These are phyloP conservation scores for Odontesthes bonariensis DNA, from an alignment of 2,113 vertebrate species.

Conservation along the genomic window DNA sequence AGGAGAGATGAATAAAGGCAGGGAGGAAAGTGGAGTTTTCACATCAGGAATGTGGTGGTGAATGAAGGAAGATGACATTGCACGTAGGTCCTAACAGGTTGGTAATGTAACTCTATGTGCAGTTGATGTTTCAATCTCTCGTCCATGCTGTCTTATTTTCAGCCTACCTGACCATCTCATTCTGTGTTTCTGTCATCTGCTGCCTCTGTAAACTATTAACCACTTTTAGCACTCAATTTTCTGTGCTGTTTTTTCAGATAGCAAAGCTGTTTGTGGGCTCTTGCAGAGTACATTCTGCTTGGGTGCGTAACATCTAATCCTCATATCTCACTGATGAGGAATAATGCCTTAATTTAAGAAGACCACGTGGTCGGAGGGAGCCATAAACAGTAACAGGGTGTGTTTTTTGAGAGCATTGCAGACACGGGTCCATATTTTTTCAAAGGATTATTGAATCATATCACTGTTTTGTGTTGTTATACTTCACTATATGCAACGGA, in stretches of 20 bases:
- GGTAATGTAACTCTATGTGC: background rate
- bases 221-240: background rate
- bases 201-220: conserved; percentile 12
- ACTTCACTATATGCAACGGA: background rate
- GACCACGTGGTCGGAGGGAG: background rate
- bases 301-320: background rate
- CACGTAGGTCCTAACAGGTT: too few relatives aligned
- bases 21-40: conserved; percentile 14
- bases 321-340: background rate
- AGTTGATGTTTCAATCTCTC: conserved; percentile 16
- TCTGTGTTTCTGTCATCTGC: conserved; percentile 19
- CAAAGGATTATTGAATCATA: conserved; percentile 10
- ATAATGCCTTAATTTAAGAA: background rate
- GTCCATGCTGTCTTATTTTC: background rate
- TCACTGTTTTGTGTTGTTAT: background rate
- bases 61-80: conserved; percentile 15
- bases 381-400: background rate
- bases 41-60: conserved; percentile 5
- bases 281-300: background rate
- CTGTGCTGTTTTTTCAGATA: background rate
- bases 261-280: conserved; percentile 10
- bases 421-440: background rate
- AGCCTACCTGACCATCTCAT: conserved; percentile 3
- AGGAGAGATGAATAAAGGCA: conserved; percentile 33
- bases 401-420: background rate